phyloP scores from a whole-genome alignment of 2,797 vertebrate species.

The Knipowitschia caucasica region DNA sequence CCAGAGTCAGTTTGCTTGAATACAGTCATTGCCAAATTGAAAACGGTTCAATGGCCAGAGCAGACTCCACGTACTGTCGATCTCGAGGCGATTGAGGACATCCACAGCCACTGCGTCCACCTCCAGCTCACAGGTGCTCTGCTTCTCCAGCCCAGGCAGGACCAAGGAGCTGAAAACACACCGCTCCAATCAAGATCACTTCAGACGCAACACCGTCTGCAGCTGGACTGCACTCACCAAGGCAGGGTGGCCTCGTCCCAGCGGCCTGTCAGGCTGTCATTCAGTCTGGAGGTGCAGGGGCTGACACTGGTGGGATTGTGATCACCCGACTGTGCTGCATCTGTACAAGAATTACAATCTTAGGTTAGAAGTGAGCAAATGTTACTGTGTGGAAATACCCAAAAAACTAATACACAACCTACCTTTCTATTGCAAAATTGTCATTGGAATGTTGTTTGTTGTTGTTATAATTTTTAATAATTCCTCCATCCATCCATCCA shows the following conservation, averaged over 20 bases:
- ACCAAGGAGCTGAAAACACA: conserved; percentile 83
- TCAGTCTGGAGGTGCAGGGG: conserved; percentile 67
- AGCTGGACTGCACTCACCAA: conserved; percentile 75
- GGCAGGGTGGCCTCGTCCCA: conserved; percentile 90
- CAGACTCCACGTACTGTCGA: conserved; percentile 82
- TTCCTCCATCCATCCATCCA: too few relatives aligned
- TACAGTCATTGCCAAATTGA: too few relatives aligned
- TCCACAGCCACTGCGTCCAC: conserved; percentile 95
- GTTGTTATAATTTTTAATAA: too few relatives aligned
- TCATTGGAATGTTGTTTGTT: too few relatives aligned
- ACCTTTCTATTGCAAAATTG: too few relatives aligned
- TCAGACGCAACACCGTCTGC: neutral
- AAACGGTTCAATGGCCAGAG: neutral
- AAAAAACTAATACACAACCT: too few relatives aligned
- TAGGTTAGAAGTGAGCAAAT: too few relatives aligned
- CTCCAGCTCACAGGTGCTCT: conserved; percentile 97
- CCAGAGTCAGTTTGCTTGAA: neutral
- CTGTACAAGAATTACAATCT: too few relatives aligned
- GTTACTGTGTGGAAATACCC: too few relatives aligned
- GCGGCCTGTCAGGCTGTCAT: conserved; percentile 71
- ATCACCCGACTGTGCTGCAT: conserved; percentile 18
- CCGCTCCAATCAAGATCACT: neutral
- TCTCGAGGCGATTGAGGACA: conserved; percentile 92
- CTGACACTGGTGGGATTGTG: conserved; percentile 30
- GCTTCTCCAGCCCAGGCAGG: conserved; percentile 84